Evolutionary conservation across 2,888 invertebrate species (phyloP), one percentile per base, ranked within the genome.

Genomic region (Acanthoscelides obtectus): DNA sequence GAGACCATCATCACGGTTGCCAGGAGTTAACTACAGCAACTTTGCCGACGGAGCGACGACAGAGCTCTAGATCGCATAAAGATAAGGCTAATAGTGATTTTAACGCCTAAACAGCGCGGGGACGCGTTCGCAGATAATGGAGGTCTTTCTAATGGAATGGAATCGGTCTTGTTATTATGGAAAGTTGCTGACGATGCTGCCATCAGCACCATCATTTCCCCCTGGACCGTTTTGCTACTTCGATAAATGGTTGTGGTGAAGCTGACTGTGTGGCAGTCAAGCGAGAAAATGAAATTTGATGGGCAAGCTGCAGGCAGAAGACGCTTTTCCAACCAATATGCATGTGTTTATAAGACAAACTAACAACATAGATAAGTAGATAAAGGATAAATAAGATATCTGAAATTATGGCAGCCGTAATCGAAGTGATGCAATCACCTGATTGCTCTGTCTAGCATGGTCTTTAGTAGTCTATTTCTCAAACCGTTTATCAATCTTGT

Each of bases 21-120:
- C 45, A 17, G 45, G 45, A 45, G 45, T 12, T 45, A 25, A 25
- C 45, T 45, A 45, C 5, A 45, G 17, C 45, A 45, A 45, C 45
- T 45, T 25, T 1, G 45, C 1, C 17, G 45, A 12, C 45, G 17
- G 17, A 45, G 45, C 45, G 45, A 6, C 17, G 45, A 45, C 69
- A 65, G 67, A 12, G 70, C 68, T 64, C 72, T 67, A 70, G 72
- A 72, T 72, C 69, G 68, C 68, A 70, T 72, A 70, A 72, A 72
- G 72, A 72, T 72, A 72, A 72, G 20, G 63, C 63, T 63, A 45
- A 68, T 68, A 68, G 68, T 68, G 25, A 68, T 68, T 68, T 68
- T 21, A 68, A 25, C 68, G 68, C 45, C 45, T 25, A 68, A 68
- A 66, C 20, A 20, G 22, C 66, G 66, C 22, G 20, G 12, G 66